Percentiles rank a stretch among this genome's conserved stretches.
Conservation (phyloP, 2,797 vertebrate genomes). For the Scomberomorus guttatus region DNA sequence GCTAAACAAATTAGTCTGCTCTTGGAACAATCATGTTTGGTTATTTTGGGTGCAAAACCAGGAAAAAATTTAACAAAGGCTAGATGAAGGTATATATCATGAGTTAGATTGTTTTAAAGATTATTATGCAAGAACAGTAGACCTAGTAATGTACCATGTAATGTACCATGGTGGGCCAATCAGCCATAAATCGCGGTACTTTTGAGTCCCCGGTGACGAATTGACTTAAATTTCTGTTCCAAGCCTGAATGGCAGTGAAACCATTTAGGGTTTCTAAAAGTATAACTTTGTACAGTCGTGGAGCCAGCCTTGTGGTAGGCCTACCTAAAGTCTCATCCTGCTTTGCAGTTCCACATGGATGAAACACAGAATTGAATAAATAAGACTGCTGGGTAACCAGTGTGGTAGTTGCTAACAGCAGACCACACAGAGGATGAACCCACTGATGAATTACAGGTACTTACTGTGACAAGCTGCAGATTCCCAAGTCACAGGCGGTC, state of each 20-base stretch:
- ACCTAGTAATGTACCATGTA: neutral
- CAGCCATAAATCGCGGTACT: neutral
- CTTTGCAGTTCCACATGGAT: slow-evolving; percentile 26
- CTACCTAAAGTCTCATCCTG: slow-evolving; percentile 9
- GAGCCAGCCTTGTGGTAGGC: slow-evolving; percentile 24
- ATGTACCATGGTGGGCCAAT: neutral
- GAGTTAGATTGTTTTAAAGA: neutral
- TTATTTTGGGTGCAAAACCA: neutral
- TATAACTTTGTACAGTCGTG: slow-evolving; percentile 7
- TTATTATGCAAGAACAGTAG: neutral
- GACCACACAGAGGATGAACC: slow-evolving; percentile 71
- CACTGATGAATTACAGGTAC: slow-evolving; percentile 56
- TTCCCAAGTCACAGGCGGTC: slow-evolving; percentile 52
- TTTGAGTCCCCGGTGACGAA: neutral
- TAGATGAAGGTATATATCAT: neutral
- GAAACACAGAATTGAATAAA: slow-evolving; percentile 38
- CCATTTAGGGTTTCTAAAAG: slow-evolving; percentile 41
- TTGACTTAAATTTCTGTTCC: slow-evolving; percentile 21
- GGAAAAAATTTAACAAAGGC: neutral
- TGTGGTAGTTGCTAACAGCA: slow-evolving; percentile 26
- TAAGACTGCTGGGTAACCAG: slow-evolving; percentile 20
- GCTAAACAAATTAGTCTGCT: neutral
- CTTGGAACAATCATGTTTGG: neutral
- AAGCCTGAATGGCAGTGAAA: slow-evolving; percentile 32
- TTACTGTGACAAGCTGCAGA: slow-evolving; percentile 56